Conservation (phyloP, 2,888 invertebrate genomes). For the Chymomyza fuscimana region DNA sequence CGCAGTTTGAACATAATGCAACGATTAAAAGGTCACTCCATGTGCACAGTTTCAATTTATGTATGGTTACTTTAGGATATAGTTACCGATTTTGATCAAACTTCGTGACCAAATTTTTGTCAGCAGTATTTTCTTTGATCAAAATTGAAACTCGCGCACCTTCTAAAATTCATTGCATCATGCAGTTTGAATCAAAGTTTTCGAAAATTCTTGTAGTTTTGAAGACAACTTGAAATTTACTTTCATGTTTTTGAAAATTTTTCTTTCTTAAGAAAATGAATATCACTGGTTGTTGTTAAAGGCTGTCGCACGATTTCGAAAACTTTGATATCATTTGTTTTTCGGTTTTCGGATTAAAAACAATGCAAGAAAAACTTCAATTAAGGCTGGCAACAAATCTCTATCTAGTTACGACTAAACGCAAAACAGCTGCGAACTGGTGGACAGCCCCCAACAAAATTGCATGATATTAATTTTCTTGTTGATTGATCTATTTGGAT, state of each 20-base stretch:
- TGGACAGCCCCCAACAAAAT: slow-evolving; percentile 78
- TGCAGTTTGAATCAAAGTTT: slow-evolving; percentile 75
- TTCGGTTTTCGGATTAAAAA: slow-evolving; percentile 7
- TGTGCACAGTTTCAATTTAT: too few relatives aligned
- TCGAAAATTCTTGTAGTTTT: slow-evolving; percentile 67
- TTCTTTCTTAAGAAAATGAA: slow-evolving; percentile 50
- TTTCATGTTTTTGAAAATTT: slow-evolving; percentile 17
- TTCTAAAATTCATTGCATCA: neutral
- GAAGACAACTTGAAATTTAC: slow-evolving; percentile 17
- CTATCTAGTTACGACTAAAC: neutral
- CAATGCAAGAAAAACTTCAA: slow-evolving; percentile 23
- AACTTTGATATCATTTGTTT: slow-evolving; percentile 75
- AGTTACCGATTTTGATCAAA: too few relatives aligned
- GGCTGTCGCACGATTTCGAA: slow-evolving; percentile 80
- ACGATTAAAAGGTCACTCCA: too few relatives aligned
- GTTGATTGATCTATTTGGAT: slow-evolving; percentile 32
- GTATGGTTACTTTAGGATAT: too few relatives aligned
- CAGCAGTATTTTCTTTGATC: neutral
- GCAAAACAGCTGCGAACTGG: slow-evolving; percentile 40
- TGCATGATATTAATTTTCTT: slow-evolving; percentile 70
- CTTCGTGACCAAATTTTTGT: neutral
- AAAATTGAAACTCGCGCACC: neutral
- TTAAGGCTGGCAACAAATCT: neutral
- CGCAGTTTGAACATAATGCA: too few relatives aligned
- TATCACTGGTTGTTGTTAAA: slow-evolving; percentile 74